Conservation (phyloP, 2,797 vertebrate species). For the Cyprinodon diabolis region DNA sequence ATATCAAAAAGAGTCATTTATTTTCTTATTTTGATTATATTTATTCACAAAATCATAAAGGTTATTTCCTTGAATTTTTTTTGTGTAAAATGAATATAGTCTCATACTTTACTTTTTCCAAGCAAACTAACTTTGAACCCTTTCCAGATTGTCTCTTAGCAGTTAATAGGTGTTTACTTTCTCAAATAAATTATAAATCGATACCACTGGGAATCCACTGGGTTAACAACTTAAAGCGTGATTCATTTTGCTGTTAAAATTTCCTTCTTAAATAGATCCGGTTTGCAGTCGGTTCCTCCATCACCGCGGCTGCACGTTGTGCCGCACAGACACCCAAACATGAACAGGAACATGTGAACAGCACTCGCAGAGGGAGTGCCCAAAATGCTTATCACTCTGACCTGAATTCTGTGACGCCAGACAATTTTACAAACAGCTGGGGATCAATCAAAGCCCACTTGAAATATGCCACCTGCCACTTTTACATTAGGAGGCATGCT, state of each 20-base stretch:
- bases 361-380: constrained; percentile 73
- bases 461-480: constrained; percentile 85
- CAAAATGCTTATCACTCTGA: constrained; percentile 85
- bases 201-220: neutral
- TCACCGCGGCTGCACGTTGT: constrained; percentile 12
- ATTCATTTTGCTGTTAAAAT: neutral
- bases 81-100: neutral
- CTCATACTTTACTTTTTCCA: neutral
- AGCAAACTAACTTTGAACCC: neutral
- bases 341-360: constrained; percentile 71
- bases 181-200: neutral
- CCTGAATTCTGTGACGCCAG: constrained; percentile 84
- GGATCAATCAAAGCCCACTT: constrained; percentile 85
- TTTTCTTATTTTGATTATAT: neutral
- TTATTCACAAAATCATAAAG: neutral
- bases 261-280: neutral
- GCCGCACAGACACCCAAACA: constrained; percentile 44
- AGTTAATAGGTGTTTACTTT: too few relatives aligned
- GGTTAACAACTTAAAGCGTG: neutral
- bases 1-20: neutral
- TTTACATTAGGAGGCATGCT: constrained; percentile 86
- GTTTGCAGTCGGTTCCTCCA: neutral
- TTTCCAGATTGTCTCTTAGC: neutral
- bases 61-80: neutral
- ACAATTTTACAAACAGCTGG: constrained; percentile 88